A percentile compares a stretch with the other conserved stretches of the same genome.
phyloP scores from a whole-genome alignment of 2,797 vertebrate species.

The Tokudaia muenninki region DNA sequence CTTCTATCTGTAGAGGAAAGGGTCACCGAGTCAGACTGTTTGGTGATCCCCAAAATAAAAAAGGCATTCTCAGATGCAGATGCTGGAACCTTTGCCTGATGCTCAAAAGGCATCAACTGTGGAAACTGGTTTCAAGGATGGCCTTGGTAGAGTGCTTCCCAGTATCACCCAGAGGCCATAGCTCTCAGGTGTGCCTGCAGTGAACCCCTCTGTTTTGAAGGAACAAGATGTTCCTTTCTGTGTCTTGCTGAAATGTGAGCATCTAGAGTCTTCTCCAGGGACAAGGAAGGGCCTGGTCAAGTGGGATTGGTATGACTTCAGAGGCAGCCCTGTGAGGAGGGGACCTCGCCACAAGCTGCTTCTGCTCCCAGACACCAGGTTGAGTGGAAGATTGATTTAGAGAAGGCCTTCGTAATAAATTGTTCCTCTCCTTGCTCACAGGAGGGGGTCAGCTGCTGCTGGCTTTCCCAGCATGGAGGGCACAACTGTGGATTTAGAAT shows the following conservation, averaged over 20 bases:
- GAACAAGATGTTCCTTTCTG: neutral
- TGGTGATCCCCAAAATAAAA: constrained; percentile 14
- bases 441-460: constrained; percentile 68
- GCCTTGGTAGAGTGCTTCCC: neutral
- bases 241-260: constrained; percentile 50
- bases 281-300: neutral
- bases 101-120: neutral
- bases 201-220: neutral
- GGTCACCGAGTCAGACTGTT: neutral
- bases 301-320: neutral
- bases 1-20: neutral
- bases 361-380: constrained; percentile 63
- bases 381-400: constrained; percentile 82
- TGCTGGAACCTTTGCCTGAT: neutral
- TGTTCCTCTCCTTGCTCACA: constrained; percentile 70
- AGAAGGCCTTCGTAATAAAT: constrained; percentile 83
- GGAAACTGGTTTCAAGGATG: neutral
- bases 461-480: constrained; percentile 74
- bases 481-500: constrained; percentile 77
- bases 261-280: neutral
- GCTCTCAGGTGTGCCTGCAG: neutral
- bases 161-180: neutral
- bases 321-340: neutral
- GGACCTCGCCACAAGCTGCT: neutral
- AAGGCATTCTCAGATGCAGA: neutral